These are phyloP conservation scores for Drosophila kikkawai DNA, from an alignment of 1,140 invertebrate species.

Conservation along the genomic window DNA sequence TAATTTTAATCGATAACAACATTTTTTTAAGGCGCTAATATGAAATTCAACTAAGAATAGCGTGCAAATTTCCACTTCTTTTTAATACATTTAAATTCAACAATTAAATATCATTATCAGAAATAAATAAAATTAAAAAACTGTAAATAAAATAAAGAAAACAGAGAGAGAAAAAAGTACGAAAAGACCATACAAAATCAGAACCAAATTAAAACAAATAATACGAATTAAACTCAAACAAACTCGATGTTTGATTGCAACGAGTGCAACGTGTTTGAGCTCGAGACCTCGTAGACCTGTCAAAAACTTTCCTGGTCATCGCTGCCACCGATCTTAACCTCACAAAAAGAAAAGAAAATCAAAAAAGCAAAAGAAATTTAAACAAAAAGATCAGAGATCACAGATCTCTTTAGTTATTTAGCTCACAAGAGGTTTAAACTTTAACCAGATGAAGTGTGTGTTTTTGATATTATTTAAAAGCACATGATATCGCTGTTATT, in stretches of 20 bases:
- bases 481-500: slow-evolving; percentile 4
- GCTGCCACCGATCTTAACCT: slow-evolving; percentile 20
- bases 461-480: neutral
- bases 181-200: neutral
- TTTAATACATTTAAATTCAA: neutral
- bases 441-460: neutral
- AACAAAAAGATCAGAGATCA: neutral
- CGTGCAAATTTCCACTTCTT: too few relatives aligned
- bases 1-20: neutral
- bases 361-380: neutral
- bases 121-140: neutral
- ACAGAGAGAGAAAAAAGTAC: neutral
- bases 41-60: neutral
- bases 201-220: neutral
- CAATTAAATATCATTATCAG: slow-evolving; percentile 3
- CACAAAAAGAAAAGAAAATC: slow-evolving; percentile 10
- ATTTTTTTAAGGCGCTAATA: neutral
- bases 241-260: slow-evolving; percentile 28
- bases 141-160: neutral
- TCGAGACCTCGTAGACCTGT: neutral
- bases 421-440: neutral
- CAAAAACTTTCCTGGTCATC: slow-evolving; percentile 12
- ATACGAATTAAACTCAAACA: neutral
- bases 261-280: slow-evolving; percentile 18
- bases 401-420: neutral